Conservation (phyloP, 2,888 invertebrate species). For the Yponomeuta plumbellus region DNA sequence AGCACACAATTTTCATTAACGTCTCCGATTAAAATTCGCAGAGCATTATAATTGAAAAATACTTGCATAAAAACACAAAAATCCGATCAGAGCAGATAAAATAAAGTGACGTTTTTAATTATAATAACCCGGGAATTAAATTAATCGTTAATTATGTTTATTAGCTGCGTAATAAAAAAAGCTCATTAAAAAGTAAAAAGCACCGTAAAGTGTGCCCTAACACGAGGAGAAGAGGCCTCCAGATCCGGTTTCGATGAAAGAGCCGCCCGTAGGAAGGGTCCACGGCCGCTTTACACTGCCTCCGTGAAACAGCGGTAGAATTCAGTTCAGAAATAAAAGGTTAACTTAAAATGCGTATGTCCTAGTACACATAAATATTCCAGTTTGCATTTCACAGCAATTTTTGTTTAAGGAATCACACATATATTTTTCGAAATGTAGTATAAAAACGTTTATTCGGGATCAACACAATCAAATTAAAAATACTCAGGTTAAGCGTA, state of each 20-base stretch:
- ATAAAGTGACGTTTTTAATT: slow-evolving; percentile 15
- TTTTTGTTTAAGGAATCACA: too few species aligned
- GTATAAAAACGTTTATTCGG: too few species aligned
- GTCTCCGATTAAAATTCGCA: neutral
- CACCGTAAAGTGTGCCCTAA: slow-evolving; percentile 58
- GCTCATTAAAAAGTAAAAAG: slow-evolving; percentile 62
- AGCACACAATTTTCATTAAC: neutral
- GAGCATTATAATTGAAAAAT: slow-evolving; percentile 11
- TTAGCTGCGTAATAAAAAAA: slow-evolving; percentile 44
- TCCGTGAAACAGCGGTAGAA: slow-evolving; percentile 17
- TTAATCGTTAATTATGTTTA: slow-evolving; percentile 36
- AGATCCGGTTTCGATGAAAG: slow-evolving; percentile 56
- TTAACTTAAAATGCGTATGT: too few species aligned
- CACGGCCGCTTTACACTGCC: slow-evolving; percentile 48
- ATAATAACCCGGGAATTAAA: slow-evolving; percentile 14
- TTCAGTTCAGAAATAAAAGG: too few species aligned
- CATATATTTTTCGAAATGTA: too few species aligned
- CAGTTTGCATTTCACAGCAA: too few species aligned
- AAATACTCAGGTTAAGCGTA: too few species aligned
- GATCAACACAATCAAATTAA: too few species aligned
- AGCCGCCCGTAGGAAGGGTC: neutral
- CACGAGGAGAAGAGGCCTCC: slow-evolving; percentile 33
- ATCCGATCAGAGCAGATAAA: slow-evolving; percentile 13
- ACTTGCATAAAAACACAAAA: neutral
- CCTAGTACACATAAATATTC: too few species aligned